phyloP scores from a whole-genome alignment of 2,888 invertebrate genomes.

The Drosophila flavopinicola region DNA sequence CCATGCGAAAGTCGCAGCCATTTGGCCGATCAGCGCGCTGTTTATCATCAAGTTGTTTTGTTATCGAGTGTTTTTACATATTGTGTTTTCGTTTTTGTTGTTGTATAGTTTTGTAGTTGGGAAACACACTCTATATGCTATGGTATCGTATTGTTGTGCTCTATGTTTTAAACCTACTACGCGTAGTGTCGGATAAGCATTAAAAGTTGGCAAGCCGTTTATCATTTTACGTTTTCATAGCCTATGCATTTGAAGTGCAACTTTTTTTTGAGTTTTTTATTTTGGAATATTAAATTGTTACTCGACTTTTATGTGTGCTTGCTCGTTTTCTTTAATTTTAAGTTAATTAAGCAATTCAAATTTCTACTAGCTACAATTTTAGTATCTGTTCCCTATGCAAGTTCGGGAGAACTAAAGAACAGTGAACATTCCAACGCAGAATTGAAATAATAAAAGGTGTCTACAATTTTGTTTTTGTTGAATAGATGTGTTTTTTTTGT shows the following conservation, averaged over 20 bases:
- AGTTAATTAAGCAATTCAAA: conserved; percentile 68
- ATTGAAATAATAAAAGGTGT: neutral
- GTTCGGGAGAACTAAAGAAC: conserved; percentile 20
- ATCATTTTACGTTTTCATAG: conserved; percentile 31
- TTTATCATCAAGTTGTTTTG: conserved; percentile 31
- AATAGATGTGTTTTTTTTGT: conserved; percentile 11
- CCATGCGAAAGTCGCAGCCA: conserved; percentile 2
- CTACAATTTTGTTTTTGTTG: conserved; percentile 3
- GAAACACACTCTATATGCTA: conserved; percentile 52
- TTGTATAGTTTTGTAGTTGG: conserved; percentile 47
- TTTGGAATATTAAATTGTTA: conserved; percentile 70
- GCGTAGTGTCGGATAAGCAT: conserved; percentile 72
- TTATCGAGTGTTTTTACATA: conserved; percentile 70
- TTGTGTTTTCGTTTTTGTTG: conserved; percentile 39
- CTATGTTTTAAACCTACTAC: conserved; percentile 68
- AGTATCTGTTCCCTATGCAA: conserved; percentile 39
- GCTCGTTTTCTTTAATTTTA: conserved; percentile 35
- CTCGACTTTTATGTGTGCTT: conserved; percentile 41
- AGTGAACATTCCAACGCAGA: conserved; percentile 30
- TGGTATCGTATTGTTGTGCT: conserved; percentile 63
- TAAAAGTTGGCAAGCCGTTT: conserved; percentile 69
- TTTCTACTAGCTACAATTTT: conserved; percentile 73
- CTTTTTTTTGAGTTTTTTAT: conserved; percentile 15
- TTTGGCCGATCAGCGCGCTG: conserved; percentile 26
- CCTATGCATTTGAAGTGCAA: conserved; percentile 36